Percentiles rank a stretch among this genome's conserved stretches.
Conservation (phyloP, 2,888 invertebrate genomes). For the Merodon equestris region DNA sequence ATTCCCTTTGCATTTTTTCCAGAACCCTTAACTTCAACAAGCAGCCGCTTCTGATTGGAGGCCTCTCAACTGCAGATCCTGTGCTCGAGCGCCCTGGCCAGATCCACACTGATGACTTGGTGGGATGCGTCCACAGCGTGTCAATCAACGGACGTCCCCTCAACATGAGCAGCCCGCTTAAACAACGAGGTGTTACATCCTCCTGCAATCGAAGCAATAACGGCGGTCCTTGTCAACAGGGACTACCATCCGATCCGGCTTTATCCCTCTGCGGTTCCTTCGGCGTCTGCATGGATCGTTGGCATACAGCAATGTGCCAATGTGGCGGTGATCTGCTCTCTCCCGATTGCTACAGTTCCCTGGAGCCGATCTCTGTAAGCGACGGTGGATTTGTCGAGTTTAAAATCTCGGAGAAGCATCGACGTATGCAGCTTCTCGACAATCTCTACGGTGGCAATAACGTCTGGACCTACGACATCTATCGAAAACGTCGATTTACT, state of each 20-base stretch:
- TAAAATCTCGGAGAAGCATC: conserved; percentile 88
- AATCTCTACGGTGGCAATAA: conserved; percentile 87
- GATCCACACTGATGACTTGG: conserved; percentile 93
- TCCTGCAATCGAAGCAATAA: conserved; percentile 87
- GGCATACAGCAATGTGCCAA: conserved; percentile 87
- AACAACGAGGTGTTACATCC: conserved; percentile 85
- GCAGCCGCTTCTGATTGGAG: conserved; percentile 91
- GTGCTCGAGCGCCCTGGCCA: conserved; percentile 93
- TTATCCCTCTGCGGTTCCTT: conserved; percentile 81
- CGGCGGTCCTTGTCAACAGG: conserved; percentile 83
- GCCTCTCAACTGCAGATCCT: conserved; percentile 90
- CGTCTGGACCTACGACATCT: conserved; percentile 81
- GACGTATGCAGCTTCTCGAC: conserved; percentile 91
- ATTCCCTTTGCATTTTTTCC: conserved; percentile 76
- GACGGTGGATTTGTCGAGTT: conserved; percentile 90
- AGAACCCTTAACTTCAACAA: conserved; percentile 95
- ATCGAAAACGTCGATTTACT: conserved; percentile 76
- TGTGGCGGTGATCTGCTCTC: conserved; percentile 86
- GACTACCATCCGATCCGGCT: conserved; percentile 75
- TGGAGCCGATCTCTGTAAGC: conserved; percentile 88
- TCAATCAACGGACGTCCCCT: conserved; percentile 91
- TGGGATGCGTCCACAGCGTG: conserved; percentile 95
- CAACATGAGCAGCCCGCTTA: conserved; percentile 88
- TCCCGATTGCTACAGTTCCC: conserved; percentile 88
- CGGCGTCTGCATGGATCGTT: conserved; percentile 90